phyloP scores from a whole-genome alignment of 2,797 vertebrate genomes.

The Chaetodon trifasciatus region DNA sequence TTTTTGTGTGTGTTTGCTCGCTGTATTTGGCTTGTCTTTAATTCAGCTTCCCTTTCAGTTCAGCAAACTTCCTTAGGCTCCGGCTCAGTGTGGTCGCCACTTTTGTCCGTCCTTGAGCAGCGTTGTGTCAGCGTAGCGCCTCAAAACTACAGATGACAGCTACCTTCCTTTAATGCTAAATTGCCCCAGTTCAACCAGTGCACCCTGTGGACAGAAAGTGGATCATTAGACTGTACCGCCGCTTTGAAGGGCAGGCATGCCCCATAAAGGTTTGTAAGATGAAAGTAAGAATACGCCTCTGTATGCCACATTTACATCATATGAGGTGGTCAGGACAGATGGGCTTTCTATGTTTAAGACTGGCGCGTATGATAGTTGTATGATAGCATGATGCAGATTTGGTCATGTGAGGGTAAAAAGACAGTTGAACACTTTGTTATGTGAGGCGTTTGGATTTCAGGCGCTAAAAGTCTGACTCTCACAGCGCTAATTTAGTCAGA shows the following conservation, averaged over 20 bases:
- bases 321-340: not conserved
- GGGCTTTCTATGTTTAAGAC: not conserved
- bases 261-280: not conserved
- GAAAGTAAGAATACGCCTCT: not conserved
- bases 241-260: not conserved
- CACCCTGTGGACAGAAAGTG: not conserved
- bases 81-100: not conserved
- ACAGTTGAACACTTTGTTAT: not conserved
- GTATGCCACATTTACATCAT: not conserved
- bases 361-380: not conserved
- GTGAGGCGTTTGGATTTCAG: too few relatives aligned
- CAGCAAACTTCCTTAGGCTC: not conserved
- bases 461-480: too few relatives aligned
- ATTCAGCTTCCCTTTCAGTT: not conserved
- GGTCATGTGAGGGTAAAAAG: not conserved
- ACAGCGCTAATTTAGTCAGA: too few relatives aligned
- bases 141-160: not conserved
- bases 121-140: not conserved
- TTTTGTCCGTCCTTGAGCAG: not conserved
- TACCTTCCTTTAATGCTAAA: not conserved
- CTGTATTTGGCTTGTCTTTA: not conserved
- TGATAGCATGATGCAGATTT: not conserved
- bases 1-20: not conserved
- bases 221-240: not conserved
- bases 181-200: not conserved